phyloP scores from a whole-genome alignment of 2,888 invertebrate species.

The Enchytraeus crypticus region DNA sequence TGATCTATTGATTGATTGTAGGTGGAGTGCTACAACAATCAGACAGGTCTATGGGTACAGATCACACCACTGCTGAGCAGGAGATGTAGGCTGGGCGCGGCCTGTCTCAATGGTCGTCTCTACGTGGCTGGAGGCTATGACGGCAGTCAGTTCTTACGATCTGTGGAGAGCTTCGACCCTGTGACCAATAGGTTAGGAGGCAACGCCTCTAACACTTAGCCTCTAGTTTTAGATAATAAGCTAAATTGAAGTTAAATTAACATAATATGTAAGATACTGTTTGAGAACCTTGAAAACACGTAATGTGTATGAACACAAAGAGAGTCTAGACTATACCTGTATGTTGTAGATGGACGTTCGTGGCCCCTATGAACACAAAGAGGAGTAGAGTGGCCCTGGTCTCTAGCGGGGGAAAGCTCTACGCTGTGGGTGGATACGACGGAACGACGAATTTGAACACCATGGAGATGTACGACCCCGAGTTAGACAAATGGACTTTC shows the following conservation, averaged over 20 bases:
- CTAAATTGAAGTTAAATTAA: no score
- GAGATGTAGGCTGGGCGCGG: conserved; percentile 73
- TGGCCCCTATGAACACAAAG: conserved; percentile 73
- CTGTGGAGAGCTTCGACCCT: conserved; percentile 73
- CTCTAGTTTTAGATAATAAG: no score
- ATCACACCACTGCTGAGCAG: conserved; percentile 71
- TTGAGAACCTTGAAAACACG: no score
- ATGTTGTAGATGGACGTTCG: conserved; percentile 66
- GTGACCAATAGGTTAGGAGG: no score
- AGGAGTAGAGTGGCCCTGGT: conserved; percentile 72
- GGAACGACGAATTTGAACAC: conserved; percentile 71
- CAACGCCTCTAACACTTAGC: no score
- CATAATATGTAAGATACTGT: no score
- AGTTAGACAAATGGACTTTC: conserved; percentile 32
- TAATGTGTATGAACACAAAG: no score
- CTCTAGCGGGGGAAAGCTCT: conserved; percentile 72
- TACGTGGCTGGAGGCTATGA: conserved; percentile 66
- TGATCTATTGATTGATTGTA: no score
- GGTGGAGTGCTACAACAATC: conserved; percentile 72
- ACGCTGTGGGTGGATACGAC: conserved; percentile 61
- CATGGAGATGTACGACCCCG: conserved; percentile 74
- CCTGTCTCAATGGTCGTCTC: conserved; percentile 69
- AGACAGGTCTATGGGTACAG: conserved; percentile 63
- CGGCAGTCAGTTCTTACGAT: conserved; percentile 69
- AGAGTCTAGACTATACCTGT: no score